Percentiles rank a stretch among this genome's conserved stretches.
These are phyloP conservation scores for Melozone crissalis DNA, from an alignment of 2,113 vertebrate genomes.

Conservation along the genomic window DNA sequence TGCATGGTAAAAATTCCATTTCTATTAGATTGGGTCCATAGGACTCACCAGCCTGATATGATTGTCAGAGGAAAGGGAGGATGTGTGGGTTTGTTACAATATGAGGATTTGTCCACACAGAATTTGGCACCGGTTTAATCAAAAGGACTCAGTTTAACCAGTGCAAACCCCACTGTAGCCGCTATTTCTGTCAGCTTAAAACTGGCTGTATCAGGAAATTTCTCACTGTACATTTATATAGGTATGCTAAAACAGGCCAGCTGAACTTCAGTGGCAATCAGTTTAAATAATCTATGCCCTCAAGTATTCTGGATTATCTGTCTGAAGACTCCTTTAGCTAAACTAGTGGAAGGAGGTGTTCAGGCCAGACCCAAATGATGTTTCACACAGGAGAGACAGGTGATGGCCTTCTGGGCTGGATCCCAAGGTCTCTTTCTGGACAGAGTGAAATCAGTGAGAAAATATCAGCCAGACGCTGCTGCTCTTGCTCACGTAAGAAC, in stretches of 20 bases:
- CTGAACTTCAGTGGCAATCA: neutral
- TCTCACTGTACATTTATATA: neutral
- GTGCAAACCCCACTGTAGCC: constrained; percentile 47
- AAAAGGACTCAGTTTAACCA: constrained; percentile 56
- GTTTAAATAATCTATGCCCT: neutral
- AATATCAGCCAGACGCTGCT: neutral
- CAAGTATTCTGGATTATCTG: neutral
- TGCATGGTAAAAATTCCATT: constrained; percentile 75
- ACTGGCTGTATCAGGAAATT: constrained; percentile 28
- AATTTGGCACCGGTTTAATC: constrained; percentile 69
- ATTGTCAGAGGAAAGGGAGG: constrained; percentile 67
- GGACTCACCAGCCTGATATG: constrained; percentile 69
- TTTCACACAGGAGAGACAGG: neutral
- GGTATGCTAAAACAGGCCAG: neutral
- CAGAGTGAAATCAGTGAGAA: neutral
- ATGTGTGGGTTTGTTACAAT: constrained; percentile 67
- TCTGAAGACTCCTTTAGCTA: neutral
- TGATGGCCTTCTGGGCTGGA: neutral
- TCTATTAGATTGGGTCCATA: constrained; percentile 72
- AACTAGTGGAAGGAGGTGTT: neutral
- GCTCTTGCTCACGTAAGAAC: neutral
- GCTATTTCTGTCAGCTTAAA: constrained; percentile 56
- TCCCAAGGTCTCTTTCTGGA: neutral
- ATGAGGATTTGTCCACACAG: constrained; percentile 66
- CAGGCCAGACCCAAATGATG: neutral